Base-by-base conservation (phyloP, 2,888 invertebrate genomes). In the Dynastes maya region DNA sequence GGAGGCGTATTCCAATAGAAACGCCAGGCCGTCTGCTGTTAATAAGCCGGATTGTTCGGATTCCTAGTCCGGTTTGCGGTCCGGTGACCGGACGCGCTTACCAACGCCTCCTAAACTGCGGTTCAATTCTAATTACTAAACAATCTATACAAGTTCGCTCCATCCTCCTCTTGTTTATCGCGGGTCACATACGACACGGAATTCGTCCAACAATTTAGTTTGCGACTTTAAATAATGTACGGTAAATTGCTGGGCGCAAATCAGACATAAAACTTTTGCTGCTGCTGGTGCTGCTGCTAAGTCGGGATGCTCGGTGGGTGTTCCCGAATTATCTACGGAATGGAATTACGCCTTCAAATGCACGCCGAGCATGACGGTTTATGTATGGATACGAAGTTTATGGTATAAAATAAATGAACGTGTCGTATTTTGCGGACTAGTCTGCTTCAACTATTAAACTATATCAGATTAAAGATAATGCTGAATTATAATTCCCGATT, bases 21-120 rank as follows among this genome's bases (percentile, higher is more conserved):
- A 72, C 72, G 58, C 72, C 72, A n/a, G 58, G 13, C 27, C 63
- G 65, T 65, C 65, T 49, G 76, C 55, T 45, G 80, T 74, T 80
- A 80, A 80, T 80, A 80, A 80, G 80, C 80, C 67, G 80, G 77
- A 80, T 80, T 79, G 79, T 79, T 80, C 77, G 76, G 79, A 80
- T 80, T 68, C 80, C 79, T 70, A 71, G 80, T 80, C 80, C 80
- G 79, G 79, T 75, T 58, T 80, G 80, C 77, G 80, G 80, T 80
- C 75, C 27, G 74, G 27, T 74, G 74, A 76, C 68, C 80, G 77
- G 80, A 80, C 80, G 79, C 79, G 80, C 79, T 76, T 79, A 70
- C 71, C 76, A 75, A 77, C 80, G 79, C 78, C 78, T 78, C 65
- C 78, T 51, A 71, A 78, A 64, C 71, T 80, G 80, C 77, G 80